Evolutionary conservation across 2,113 vertebrate species (phyloP).

Genomic region (Menidia beryllina): DNA sequence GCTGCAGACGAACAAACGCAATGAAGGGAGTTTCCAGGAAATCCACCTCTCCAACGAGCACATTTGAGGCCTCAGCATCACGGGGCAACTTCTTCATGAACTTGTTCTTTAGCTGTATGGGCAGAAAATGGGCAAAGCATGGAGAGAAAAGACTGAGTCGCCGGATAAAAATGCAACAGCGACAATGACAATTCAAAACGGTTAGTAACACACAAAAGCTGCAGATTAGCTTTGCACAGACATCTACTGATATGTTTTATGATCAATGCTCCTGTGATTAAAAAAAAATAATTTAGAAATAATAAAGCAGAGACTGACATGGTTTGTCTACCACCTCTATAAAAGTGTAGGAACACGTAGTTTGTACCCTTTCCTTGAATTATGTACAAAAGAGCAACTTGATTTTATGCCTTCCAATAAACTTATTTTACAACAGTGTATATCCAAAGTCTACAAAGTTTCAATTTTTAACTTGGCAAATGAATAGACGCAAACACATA

Average conservation of each 20-base stretch:
- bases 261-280: not conserved
- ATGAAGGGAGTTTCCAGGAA: slow-evolving; percentile 95
- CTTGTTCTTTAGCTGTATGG: slow-evolving; percentile 93
- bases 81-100: slow-evolving; percentile 99
- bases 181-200: not conserved
- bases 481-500: not conserved
- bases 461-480: not conserved
- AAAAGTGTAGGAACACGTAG: slow-evolving; percentile 14
- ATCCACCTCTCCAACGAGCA: slow-evolving; percentile 95
- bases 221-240: not conserved
- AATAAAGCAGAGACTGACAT: not conserved
- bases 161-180: not conserved
- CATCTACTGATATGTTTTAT: not conserved
- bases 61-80: slow-evolving; percentile 96
- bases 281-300: not conserved
- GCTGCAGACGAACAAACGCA: slow-evolving; percentile 94
- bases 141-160: not conserved
- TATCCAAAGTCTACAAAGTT: slow-evolving; percentile 3
- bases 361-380: slow-evolving; percentile 48
- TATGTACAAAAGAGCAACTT: slow-evolving; percentile 25
- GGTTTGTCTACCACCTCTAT: slow-evolving; percentile 2
- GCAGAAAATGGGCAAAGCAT: not conserved
- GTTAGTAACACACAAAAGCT: not conserved
- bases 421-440: not conserved
- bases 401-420: slow-evolving; percentile 37